phyloP scores from a whole-genome alignment of 2,113 vertebrate species.

The Suricata suricatta region DNA sequence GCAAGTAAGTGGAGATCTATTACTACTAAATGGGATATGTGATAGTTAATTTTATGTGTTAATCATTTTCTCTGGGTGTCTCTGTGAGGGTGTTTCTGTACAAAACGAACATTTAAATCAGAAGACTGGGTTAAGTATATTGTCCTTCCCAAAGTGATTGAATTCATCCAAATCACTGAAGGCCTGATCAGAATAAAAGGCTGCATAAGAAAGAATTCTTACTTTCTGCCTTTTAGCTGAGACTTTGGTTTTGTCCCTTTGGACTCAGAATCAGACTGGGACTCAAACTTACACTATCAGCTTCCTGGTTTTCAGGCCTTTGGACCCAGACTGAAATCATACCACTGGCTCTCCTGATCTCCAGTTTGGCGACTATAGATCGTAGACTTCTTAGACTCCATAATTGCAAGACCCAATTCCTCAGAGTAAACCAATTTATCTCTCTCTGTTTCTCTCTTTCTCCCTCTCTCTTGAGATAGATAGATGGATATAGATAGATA shows the following conservation, averaged over 20 bases:
- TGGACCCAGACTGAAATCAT: neutral
- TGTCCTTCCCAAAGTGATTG: neutral
- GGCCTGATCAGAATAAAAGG: constrained; percentile 16
- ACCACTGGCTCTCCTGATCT: neutral
- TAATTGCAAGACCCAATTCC: neutral
- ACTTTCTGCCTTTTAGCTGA: neutral
- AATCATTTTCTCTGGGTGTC: neutral
- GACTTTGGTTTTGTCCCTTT: neutral
- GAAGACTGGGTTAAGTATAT: neutral
- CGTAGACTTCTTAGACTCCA: neutral
- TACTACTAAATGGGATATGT: neutral
- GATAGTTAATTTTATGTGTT: neutral
- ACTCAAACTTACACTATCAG: neutral
- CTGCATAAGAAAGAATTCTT: neutral
- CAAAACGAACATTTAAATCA: neutral
- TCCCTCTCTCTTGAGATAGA: neutral
- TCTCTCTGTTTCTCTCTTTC: neutral
- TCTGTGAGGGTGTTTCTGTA: neutral
- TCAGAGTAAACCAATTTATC: neutral
- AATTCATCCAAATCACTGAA: neutral
- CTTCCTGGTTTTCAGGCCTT: neutral
- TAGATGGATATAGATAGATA: neutral
- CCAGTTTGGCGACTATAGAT: neutral
- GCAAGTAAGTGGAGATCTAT: neutral
- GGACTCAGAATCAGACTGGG: neutral